phyloP scores from a whole-genome alignment of 2,113 vertebrate genomes.

The Siniperca knerii region DNA sequence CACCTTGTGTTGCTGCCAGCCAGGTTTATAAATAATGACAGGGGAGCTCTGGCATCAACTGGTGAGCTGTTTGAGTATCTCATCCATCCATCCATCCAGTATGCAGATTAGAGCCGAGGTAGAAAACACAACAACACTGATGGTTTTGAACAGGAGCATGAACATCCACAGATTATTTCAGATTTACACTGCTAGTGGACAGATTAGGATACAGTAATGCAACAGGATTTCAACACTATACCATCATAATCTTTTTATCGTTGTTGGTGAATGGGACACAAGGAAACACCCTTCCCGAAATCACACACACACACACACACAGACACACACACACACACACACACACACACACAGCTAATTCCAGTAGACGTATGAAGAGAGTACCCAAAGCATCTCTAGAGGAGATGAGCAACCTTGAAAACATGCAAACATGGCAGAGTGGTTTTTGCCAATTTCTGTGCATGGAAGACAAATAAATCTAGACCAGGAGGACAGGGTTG shows the following conservation, averaged over 20 bases:
- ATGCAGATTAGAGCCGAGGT: constrained; percentile 16
- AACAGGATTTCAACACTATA: constrained; percentile 22
- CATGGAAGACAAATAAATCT: constrained; percentile 18
- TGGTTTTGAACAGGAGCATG: constrained; percentile 16
- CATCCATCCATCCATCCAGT: not conserved
- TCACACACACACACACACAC: not conserved
- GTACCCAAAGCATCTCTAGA: constrained; percentile 2
- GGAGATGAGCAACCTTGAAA: not conserved
- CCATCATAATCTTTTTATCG: constrained; percentile 9
- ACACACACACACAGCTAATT: not conserved
- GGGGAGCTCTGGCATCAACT: constrained; percentile 5
- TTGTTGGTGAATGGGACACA: not conserved
- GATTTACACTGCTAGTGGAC: constrained; percentile 8
- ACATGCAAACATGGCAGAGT: not conserved
- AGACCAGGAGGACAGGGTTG: constrained; percentile 1
- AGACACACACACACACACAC: not conserved
- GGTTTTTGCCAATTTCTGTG: not conserved
- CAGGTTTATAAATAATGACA: constrained; percentile 64
- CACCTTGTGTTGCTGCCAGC: constrained; percentile 39
- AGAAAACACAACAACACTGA: constrained; percentile 10
- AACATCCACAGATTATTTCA: constrained; percentile 38
- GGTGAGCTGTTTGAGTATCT: constrained; percentile 11
- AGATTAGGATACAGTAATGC: constrained; percentile 27
- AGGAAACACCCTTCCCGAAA: not conserved
- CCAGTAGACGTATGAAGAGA: not conserved